Percentiles rank a stretch among this genome's conserved stretches.
Evolutionary conservation across 2,113 vertebrate genomes (phyloP).

Genomic region (Cinclus mexicanus): DNA sequence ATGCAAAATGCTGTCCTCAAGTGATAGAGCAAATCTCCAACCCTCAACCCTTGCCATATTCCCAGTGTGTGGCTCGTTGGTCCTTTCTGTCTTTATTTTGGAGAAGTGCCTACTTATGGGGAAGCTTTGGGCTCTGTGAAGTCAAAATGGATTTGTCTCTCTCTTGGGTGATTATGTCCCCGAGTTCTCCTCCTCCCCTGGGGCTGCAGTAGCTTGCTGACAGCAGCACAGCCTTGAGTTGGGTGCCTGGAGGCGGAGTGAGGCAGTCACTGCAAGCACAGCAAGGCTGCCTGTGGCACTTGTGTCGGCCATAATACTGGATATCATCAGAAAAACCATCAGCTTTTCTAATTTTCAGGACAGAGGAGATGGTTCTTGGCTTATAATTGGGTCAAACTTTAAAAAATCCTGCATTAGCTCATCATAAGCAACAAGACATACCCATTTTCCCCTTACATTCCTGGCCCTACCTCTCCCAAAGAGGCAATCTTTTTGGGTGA

Average conservation of each 20-base stretch:
- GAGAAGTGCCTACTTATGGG: neutral
- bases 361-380: neutral
- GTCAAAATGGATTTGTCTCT: neutral
- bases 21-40: neutral
- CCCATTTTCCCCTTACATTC: neutral
- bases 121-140: neutral
- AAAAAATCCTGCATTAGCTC: neutral
- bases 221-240: neutral
- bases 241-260: neutral
- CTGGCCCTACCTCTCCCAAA: neutral
- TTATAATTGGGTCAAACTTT: slow-evolving; percentile 42
- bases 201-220: neutral
- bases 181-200: neutral
- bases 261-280: neutral
- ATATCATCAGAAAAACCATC: slow-evolving; percentile 46
- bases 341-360: slow-evolving; percentile 42
- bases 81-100: neutral
- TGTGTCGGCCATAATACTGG: neutral
- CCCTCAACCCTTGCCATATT: neutral
- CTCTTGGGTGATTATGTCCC: neutral
- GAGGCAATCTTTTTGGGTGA: neutral
- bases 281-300: slow-evolving; percentile 12
- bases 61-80: neutral
- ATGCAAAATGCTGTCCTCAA: neutral
- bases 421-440: neutral